Evolutionary conservation across 2,888 invertebrate species (phyloP), one percentile per base, ranked within the genome.

Genomic region (Dusona sp.): DNA sequence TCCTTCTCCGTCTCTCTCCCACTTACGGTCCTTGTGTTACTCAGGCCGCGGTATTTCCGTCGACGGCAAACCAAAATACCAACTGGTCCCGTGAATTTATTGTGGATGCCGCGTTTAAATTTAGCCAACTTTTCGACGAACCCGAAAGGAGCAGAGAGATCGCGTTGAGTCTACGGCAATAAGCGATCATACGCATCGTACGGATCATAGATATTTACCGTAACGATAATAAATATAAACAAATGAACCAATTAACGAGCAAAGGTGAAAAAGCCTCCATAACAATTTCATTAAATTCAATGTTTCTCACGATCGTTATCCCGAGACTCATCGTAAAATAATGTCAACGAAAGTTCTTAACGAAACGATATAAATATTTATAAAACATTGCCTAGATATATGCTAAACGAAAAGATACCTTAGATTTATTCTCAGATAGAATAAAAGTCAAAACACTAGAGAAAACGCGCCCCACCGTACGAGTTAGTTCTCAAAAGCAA

Each of bases 11-110:
- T 29, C 7, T 78, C 54, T 68, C 70, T 33, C 54, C 36, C 38
- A 19, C 68, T 36, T 16, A 16, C 25, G 1, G 36, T 48, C 48
- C 22, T 36, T 11, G 3, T n/a, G 33, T 33, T 48, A 29, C 80
- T 57, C 74, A 67, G 61, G 54, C 73, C 81, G 54, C 68, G 83
- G 85, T 88, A 88, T 88, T 88, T 88, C 85, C 81, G 85, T 88
- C 87, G 65, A 79, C 84, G 83, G 81, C 83, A 86, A 86, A 87
- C 85, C 83, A 78, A 88, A 88, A 88, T 88, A 88, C 83, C 87
- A 65, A 83, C 87, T 84, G 75, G 79, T 78, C 80, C 83, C 86
- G 84, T 82, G 84, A 87, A 85, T 87, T 84, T 84, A 87, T 85
- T 82, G 87, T 86, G 83, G 73, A 87, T 85, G 77, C 85, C 85